Percentiles rank a stretch among this genome's conserved stretches.
Evolutionary conservation across 35 echinoderm and acorn worm species (phyloP).

Genomic region (Apostichopus parvimensis): DNA sequence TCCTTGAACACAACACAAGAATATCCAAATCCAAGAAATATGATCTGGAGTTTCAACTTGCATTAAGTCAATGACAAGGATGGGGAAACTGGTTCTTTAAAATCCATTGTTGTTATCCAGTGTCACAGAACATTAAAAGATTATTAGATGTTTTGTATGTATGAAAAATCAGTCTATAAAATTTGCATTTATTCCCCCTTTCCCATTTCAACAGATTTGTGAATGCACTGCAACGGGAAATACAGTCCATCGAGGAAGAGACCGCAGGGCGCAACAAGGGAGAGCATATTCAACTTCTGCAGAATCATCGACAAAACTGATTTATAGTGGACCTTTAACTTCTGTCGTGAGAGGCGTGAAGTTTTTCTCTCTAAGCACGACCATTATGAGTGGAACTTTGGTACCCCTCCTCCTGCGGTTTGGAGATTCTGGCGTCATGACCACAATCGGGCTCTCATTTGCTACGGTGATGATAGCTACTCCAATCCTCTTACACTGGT

Average conservation of each 20-base stretch:
- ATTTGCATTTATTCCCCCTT: too few relatives aligned
- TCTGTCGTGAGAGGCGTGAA: slow-evolving; percentile 64
- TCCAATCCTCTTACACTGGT: slow-evolving; percentile 71
- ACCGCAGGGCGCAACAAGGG: neutral
- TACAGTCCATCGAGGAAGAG: neutral
- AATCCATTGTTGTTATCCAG: too few relatives aligned
- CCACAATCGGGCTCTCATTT: slow-evolving; percentile 38
- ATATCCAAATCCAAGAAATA: too few relatives aligned
- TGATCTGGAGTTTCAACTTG: too few relatives aligned
- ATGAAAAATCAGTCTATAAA: too few relatives aligned
- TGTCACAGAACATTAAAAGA: too few relatives aligned
- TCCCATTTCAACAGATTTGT: slow-evolving; percentile 8
- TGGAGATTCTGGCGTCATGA: slow-evolving; percentile 50
- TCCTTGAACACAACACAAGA: too few relatives aligned
- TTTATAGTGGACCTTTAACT: slow-evolving; percentile 69
- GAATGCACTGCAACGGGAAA: neutral
- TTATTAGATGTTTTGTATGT: too few relatives aligned
- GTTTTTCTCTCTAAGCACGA: slow-evolving; percentile 77
- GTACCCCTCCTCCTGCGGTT: slow-evolving; percentile 38
- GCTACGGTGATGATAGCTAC: slow-evolving; percentile 62
- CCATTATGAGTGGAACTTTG: slow-evolving; percentile 56
- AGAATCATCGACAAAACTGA: slow-evolving; percentile 43
- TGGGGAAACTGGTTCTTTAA: too few relatives aligned
- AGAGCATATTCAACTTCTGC: neutral
- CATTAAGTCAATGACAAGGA: too few relatives aligned